Evolutionary conservation across 2,113 vertebrate genomes (phyloP).

Genomic region (Girardinichthys multiradiatus): DNA sequence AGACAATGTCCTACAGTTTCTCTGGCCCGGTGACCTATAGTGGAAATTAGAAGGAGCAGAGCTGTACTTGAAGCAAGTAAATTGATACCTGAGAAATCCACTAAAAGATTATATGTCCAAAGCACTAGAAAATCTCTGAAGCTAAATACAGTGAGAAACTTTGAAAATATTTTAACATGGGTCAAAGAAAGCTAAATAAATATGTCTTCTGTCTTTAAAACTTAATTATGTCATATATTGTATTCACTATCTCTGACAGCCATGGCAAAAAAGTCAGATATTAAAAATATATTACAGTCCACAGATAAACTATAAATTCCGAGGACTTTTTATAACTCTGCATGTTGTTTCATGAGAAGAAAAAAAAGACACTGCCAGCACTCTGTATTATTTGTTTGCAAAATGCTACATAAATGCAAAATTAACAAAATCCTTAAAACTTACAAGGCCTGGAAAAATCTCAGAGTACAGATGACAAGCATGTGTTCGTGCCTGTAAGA

Average conservation of each 20-base stretch:
- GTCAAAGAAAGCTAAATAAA: too few relatives aligned
- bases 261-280: background rate
- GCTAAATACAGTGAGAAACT: background rate
- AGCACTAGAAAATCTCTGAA: background rate
- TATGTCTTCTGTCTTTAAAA: too few relatives aligned
- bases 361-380: too few relatives aligned
- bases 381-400: too few relatives aligned
- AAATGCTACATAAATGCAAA: too few relatives aligned
- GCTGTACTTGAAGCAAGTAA: slow-evolving; percentile 20
- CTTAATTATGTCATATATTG: background rate
- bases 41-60: slow-evolving; percentile 20
- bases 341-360: too few relatives aligned
- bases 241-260: background rate
- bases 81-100: slow-evolving; percentile 54
- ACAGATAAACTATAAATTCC: background rate
- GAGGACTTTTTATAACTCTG: background rate
- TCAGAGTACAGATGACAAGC: too few relatives aligned
- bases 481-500: too few relatives aligned
- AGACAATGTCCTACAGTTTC: slow-evolving; percentile 38
- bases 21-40: slow-evolving; percentile 31
- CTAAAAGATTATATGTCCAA: slow-evolving; percentile 18
- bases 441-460: too few relatives aligned
- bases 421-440: too few relatives aligned
- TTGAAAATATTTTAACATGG: background rate
- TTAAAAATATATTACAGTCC: background rate